Base-by-base conservation (phyloP, 1,140 invertebrate species). In the Nephila pilipes region DNA sequence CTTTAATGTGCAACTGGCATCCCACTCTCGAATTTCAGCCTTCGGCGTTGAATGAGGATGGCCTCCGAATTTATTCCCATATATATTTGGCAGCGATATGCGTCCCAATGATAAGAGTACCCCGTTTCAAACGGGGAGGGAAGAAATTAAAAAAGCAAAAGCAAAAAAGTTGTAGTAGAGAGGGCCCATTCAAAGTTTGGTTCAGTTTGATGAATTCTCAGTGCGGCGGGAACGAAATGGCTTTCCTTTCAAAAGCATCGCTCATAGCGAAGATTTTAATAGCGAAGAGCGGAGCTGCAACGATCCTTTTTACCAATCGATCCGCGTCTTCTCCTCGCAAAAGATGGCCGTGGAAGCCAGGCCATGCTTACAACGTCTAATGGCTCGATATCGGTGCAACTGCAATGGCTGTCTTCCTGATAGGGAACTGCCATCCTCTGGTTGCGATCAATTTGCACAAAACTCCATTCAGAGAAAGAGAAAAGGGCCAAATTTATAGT, bases 221-320 rank as follows among this genome's bases (percentile, higher is more conserved):
- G n/a, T 22, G 58, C 60, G 38, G 79, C 80, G n/a, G 80, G 80
- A 63, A 25, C 38, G 81, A 85, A 92, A 92, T 92, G 90, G 91
- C 46, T 87, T 79, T 69, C 57, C 85, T 75, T 93, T 93, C 83
- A 75, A 93, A 85, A 87, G 91, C 91, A 87, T 93, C 54, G 91
- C 91, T 93, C 91, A 87, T 93, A 75, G 91, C 54, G 83, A 79
- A 87, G 91, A 87, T 87, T 93, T 93, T 93, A 92, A 92, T 92
- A 85, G 90, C 89, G 32, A 25, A 63, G 58, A 63, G 85, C 87
- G 60, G 65, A 79, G 60, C 80, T 91, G 25, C 32, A 81, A 83
- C 79, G 89, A 58, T 32, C 90, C 46, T 10, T 46, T 4, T 46
- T 46, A 46, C 46, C 90, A 85, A 92, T 92, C 90, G 90, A 92